Evolutionary conservation across 2,888 invertebrate species (phyloP).

Genomic region (Idaea biselata): DNA sequence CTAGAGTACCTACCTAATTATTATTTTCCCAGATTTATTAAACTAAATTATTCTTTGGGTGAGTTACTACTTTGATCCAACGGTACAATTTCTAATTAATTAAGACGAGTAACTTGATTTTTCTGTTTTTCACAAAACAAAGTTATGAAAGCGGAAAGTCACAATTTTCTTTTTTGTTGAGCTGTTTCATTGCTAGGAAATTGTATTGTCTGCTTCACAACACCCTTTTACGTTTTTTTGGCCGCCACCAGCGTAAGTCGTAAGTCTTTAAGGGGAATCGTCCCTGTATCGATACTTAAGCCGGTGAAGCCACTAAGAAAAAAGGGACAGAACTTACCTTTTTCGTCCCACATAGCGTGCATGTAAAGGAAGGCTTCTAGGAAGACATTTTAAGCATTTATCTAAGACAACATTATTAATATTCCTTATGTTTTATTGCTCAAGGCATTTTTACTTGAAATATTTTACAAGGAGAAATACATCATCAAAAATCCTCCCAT

Average conservation of each 20-base stretch:
- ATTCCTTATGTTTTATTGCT: too few species aligned
- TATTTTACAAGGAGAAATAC: too few species aligned
- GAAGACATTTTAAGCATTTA: too few species aligned
- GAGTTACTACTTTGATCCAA: not conserved
- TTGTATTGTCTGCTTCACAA: not conserved
- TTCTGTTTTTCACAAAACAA: not conserved
- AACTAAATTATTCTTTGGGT: not conserved
- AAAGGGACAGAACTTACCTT: too few species aligned
- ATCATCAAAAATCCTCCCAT: too few species aligned
- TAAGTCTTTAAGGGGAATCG: too few species aligned
- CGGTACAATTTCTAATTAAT: not conserved
- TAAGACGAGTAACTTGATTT: not conserved
- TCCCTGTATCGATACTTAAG: too few species aligned
- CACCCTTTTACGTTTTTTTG: not conserved
- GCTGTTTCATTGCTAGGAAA: not conserved
- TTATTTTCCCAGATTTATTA: not conserved
- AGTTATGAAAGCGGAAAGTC: not conserved
- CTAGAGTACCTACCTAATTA: not conserved
- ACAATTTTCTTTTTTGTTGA: not conserved
- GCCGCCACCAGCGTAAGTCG: not conserved
- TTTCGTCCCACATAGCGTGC: too few species aligned
- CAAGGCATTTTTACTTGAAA: too few species aligned
- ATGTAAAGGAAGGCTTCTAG: too few species aligned
- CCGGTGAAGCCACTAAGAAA: too few species aligned
- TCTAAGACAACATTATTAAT: too few species aligned